phyloP scores from a whole-genome alignment of 2,888 invertebrate genomes.

The Xylota segnis region DNA sequence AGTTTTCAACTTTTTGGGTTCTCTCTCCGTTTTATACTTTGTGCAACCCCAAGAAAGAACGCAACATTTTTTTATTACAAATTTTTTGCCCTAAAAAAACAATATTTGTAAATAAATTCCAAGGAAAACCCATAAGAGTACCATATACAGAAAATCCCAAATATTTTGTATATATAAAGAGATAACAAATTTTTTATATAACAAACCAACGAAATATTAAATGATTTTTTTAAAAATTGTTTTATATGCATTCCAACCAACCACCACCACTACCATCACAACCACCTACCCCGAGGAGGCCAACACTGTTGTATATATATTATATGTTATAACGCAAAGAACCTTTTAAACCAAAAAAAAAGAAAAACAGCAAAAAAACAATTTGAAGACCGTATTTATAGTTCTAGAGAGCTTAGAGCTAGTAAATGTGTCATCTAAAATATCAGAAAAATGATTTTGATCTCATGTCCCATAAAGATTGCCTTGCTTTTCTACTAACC shows the following conservation, averaged over 20 bases:
- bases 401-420: slow-evolving; percentile 67
- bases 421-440: slow-evolving; percentile 68
- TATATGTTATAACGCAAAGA: slow-evolving; percentile 22
- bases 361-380: slow-evolving; percentile 12
- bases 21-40: slow-evolving; percentile 59
- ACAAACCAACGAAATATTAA: slow-evolving; percentile 48
- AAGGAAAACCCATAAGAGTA: slow-evolving; percentile 5
- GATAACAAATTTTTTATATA: slow-evolving; percentile 52
- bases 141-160: slow-evolving; percentile 1
- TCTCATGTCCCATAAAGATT: slow-evolving; percentile 67
- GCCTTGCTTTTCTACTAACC: slow-evolving; percentile 69
- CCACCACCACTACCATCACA: slow-evolving; percentile 58
- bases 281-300: slow-evolving; percentile 72
- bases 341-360: slow-evolving; percentile 31
- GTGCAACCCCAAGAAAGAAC: slow-evolving; percentile 67
- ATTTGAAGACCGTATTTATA: slow-evolving; percentile 37
- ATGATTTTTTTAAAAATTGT: slow-evolving; percentile 57
- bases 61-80: slow-evolving; percentile 71
- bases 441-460: slow-evolving; percentile 58
- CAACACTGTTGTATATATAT: slow-evolving; percentile 69
- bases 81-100: slow-evolving; percentile 31
- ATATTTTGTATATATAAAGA: slow-evolving; percentile 35
- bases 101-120: slow-evolving; percentile 54
- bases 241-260: slow-evolving; percentile 76
- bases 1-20: slow-evolving; percentile 72